Percentiles rank a stretch among this genome's conserved stretches.
Evolutionary conservation across 1,140 invertebrate genomes (phyloP).

Genomic region (Drosophila trapezifrons): DNA sequence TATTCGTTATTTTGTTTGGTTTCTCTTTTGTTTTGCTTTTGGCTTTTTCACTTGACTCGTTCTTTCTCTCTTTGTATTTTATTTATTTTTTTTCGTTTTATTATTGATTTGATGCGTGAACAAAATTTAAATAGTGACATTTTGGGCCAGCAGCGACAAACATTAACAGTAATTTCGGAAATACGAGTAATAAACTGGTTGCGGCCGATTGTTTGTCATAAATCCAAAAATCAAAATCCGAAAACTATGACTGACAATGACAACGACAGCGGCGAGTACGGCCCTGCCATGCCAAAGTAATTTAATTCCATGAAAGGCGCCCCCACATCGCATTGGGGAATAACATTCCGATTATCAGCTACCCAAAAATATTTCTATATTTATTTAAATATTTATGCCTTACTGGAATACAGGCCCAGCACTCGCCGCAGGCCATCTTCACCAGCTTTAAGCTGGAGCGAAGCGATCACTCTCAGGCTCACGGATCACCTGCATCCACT

Average conservation of each 20-base stretch:
- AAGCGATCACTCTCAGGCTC: conserved; percentile 46
- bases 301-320: conserved; percentile 61
- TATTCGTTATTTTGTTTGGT: conserved; percentile 29
- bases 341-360: conserved; percentile 9
- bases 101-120: conserved; percentile 80
- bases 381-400: conserved; percentile 12
- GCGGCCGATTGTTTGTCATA: conserved; percentile 68
- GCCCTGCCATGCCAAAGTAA: conserved; percentile 51
- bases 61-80: conserved; percentile 35
- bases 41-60: conserved; percentile 55
- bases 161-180: conserved; percentile 83
- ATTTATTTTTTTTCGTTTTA: conserved; percentile 49
- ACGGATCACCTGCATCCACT: neutral
- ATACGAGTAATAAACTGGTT: conserved; percentile 76
- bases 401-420: conserved; percentile 85
- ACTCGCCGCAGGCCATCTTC: conserved; percentile 95
- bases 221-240: conserved; percentile 55
- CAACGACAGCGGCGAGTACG: conserved; percentile 52
- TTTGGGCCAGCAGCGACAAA: conserved; percentile 75
- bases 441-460: conserved; percentile 96
- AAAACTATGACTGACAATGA: conserved; percentile 56
- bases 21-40: conserved; percentile 70
- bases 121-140: conserved; percentile 82
- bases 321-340: conserved; percentile 40
- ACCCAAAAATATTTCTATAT: neutral